A percentile compares a stretch with the other conserved stretches of the same genome.
Evolutionary conservation across 1,140 invertebrate species (phyloP).

Genomic region (Bombus fervidus): DNA sequence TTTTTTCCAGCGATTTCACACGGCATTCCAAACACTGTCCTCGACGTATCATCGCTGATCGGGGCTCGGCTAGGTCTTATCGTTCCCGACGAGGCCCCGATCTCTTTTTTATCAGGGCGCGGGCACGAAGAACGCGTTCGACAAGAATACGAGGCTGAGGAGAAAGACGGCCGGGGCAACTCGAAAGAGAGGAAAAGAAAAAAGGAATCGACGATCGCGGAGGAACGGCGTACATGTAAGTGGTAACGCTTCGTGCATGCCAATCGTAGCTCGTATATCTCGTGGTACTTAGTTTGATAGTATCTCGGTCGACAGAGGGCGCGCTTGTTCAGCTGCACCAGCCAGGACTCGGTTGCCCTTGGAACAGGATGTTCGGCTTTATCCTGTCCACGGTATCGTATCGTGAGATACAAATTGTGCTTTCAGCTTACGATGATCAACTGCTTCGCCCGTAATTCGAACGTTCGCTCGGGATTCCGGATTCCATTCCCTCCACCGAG

Average conservation of each 20-base stretch:
- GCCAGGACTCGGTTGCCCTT: slow-evolving; percentile 44
- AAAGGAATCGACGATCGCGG: slow-evolving; percentile 29
- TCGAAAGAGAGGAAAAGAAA: slow-evolving; percentile 9
- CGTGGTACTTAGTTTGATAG: slow-evolving; percentile 66
- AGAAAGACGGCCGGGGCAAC: not conserved
- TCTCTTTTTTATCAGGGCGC: slow-evolving; percentile 51
- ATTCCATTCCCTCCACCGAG: not conserved
- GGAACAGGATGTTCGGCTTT: slow-evolving; percentile 66
- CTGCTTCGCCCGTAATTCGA: slow-evolving; percentile 37
- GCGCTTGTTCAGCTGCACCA: slow-evolving; percentile 51
- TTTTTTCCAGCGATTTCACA: slow-evolving; percentile 48
- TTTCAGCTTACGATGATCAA: slow-evolving; percentile 70
- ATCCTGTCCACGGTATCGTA: slow-evolving; percentile 61
- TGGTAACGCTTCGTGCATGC: slow-evolving; percentile 72
- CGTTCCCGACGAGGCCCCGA: not conserved
- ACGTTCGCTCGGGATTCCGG: not conserved
- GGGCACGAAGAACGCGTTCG: slow-evolving; percentile 53
- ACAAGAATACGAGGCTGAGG: slow-evolving; percentile 36
- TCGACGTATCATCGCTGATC: slow-evolving; percentile 37
- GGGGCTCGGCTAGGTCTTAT: slow-evolving; percentile 29
- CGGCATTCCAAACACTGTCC: slow-evolving; percentile 39
- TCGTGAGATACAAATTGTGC: slow-evolving; percentile 71
- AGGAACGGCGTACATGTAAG: slow-evolving; percentile 68
- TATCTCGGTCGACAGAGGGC: slow-evolving; percentile 67
- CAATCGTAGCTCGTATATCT: slow-evolving; percentile 74